A percentile compares a stretch with the other conserved stretches of the same genome.
Conservation (phyloP, 1,140 invertebrate genomes). For the Eubasilissa regina region DNA sequence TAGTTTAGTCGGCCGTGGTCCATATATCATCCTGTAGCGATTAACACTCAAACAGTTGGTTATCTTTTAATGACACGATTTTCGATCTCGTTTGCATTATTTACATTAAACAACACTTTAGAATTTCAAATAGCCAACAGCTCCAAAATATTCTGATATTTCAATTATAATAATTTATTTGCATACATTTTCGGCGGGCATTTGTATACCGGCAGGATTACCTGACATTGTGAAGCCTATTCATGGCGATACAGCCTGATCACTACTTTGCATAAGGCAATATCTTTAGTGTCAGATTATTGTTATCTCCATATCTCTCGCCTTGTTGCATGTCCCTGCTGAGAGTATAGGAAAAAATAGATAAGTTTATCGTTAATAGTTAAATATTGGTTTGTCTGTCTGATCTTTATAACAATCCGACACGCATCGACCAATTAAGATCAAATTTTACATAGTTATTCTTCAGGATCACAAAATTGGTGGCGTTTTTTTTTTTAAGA, state of each 20-base stretch:
- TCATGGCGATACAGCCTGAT: not conserved
- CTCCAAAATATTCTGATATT: not conserved
- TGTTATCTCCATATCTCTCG: not conserved
- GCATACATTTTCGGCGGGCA: not conserved
- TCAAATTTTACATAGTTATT: too few relatives aligned
- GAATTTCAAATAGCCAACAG: constrained; percentile 10
- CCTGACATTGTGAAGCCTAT: not conserved
- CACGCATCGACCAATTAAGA: too few relatives aligned
- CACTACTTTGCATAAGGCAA: not conserved
- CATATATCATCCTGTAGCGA: too few relatives aligned
- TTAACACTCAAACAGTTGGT: not conserved
- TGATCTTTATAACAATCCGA: too few relatives aligned
- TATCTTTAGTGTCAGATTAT: not conserved
- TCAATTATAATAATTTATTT: not conserved
- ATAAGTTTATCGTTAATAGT: too few relatives aligned
- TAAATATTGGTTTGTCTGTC: too few relatives aligned
- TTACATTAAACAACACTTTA: constrained; percentile 22
- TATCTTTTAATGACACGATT: constrained; percentile 24
- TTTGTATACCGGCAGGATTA: not conserved
- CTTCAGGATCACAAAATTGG: too few relatives aligned
- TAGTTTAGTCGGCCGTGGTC: too few relatives aligned
- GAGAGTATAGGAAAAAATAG: too few relatives aligned
- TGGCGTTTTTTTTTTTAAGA: too few relatives aligned
- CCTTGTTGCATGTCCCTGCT: too few relatives aligned
- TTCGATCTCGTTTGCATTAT: constrained; percentile 20